These are phyloP conservation scores for Drosophila orosa DNA, from an alignment of 1,140 invertebrate species.

Conservation along the genomic window DNA sequence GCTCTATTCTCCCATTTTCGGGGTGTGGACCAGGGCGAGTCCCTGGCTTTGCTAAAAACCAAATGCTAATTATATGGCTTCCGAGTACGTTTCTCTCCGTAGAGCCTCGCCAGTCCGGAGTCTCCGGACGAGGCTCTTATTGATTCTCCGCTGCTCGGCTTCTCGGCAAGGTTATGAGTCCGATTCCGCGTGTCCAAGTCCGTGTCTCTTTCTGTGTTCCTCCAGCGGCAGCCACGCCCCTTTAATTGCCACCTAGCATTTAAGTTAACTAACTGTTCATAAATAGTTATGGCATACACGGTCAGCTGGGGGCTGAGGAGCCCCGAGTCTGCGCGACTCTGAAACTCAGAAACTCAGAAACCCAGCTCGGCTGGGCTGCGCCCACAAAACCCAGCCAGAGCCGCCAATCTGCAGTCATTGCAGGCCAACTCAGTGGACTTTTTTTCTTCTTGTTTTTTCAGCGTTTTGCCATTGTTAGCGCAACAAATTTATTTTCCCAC, in stretches of 20 bases:
- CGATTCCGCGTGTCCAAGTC: conserved; percentile 16
- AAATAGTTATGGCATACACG: conserved; percentile 83
- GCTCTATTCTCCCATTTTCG: conserved; percentile 49
- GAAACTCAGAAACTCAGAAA: conserved; percentile 5
- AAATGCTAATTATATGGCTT: conserved; percentile 79
- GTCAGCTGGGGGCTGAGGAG: conserved; percentile 42
- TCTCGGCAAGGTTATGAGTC: conserved; percentile 54
- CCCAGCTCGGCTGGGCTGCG: conserved; percentile 51
- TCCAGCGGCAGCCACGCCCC: conserved; percentile 64
- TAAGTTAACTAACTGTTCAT: conserved; percentile 83
- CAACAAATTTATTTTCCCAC: conserved; percentile 79
- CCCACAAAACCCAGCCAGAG: conserved; percentile 64
- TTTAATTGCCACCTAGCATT: conserved; percentile 82
- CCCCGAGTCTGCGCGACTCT: neutral
- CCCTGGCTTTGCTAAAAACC: conserved; percentile 53
- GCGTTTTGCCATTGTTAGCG: conserved; percentile 70
- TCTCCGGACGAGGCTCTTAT: conserved; percentile 41
- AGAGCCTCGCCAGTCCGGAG: neutral
- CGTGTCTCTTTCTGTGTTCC: conserved; percentile 31
- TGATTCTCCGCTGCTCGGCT: conserved; percentile 55
- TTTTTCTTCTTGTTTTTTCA: conserved; percentile 22
- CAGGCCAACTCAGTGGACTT: conserved; percentile 43
- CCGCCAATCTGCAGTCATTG: conserved; percentile 48
- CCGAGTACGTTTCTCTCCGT: conserved; percentile 42
- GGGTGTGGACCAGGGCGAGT: conserved; percentile 78